phyloP scores from a whole-genome alignment of 2,888 invertebrate species.

The Steromphala cineraria region DNA sequence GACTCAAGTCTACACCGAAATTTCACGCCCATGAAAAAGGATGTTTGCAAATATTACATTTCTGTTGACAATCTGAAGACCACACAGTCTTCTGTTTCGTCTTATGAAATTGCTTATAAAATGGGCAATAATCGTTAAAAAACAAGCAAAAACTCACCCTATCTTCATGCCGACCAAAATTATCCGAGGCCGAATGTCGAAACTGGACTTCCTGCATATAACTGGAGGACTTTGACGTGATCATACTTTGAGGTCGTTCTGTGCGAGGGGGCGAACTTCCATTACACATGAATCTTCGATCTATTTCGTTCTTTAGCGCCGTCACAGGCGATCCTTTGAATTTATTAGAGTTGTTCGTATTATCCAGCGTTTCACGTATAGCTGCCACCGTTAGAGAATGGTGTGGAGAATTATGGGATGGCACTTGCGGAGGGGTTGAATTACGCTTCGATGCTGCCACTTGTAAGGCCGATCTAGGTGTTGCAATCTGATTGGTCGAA shows the following conservation, averaged over 20 bases:
- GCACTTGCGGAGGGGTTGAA: conserved; percentile 49
- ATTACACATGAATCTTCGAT: conserved; percentile 59
- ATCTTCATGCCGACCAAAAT: conserved; percentile 29
- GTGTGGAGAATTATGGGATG: conserved; percentile 43
- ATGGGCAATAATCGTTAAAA: background rate
- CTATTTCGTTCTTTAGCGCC: conserved; percentile 73
- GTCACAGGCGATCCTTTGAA: conserved; percentile 72
- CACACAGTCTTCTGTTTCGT: too few relatives aligned
- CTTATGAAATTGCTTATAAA: background rate
- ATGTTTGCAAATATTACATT: too few relatives aligned
- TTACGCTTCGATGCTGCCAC: conserved; percentile 49
- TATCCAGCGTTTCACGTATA: conserved; percentile 56
- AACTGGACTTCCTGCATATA: background rate
- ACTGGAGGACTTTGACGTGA: background rate
- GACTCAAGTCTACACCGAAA: too few relatives aligned
- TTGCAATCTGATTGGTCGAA: background rate
- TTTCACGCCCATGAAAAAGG: too few relatives aligned
- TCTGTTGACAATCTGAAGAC: too few relatives aligned
- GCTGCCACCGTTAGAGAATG: conserved; percentile 57
- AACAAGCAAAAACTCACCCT: conserved; percentile 33
- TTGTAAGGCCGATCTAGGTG: conserved; percentile 25
- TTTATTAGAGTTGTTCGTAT: conserved; percentile 50
- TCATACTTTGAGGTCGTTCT: background rate
- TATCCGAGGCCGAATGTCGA: background rate
- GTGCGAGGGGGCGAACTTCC: conserved; percentile 19